Evolutionary conservation across 2,888 invertebrate genomes (phyloP).

Genomic region (Exephanes ischioxanthus): DNA sequence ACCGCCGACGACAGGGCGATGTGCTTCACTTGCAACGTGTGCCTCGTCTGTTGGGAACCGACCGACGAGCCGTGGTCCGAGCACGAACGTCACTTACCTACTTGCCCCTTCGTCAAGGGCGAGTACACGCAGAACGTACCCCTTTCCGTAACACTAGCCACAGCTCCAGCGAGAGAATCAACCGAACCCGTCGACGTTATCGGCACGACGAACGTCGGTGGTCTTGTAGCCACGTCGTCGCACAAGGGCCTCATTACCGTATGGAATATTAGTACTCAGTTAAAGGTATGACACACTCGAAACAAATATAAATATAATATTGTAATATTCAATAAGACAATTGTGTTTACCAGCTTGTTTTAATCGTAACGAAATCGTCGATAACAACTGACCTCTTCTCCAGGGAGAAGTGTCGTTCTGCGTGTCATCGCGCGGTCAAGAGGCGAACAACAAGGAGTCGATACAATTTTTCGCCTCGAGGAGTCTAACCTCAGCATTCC

Average conservation of each 20-base stretch:
- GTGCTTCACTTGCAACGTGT: conserved; percentile 98
- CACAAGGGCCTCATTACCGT: conserved; percentile 89
- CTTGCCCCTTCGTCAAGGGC: conserved; percentile 97
- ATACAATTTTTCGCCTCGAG: conserved; percentile 80
- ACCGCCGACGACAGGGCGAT: conserved; percentile 97
- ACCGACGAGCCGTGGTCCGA: conserved; percentile 99
- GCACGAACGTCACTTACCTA: conserved; percentile 97
- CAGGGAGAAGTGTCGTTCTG: conserved; percentile 86
- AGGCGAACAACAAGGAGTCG: conserved; percentile 81
- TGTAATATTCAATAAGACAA: neutral
- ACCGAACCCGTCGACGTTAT: conserved; percentile 80
- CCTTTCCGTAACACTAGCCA: conserved; percentile 87
- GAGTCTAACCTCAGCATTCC: conserved; percentile 77
- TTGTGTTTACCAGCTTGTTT: neutral
- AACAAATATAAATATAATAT: neutral
- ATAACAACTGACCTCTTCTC: conserved; percentile 31
- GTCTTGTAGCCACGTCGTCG: conserved; percentile 86
- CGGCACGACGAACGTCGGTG: conserved; percentile 81
- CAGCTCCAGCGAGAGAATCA: conserved; percentile 85
- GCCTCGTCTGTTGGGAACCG: conserved; percentile 98
- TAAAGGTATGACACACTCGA: conserved; percentile 84
- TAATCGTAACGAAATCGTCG: neutral
- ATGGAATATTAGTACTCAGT: conserved; percentile 93
- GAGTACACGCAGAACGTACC: conserved; percentile 98
- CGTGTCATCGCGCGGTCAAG: conserved; percentile 81